Evolutionary conservation across 2,888 invertebrate species (phyloP).

Genomic region (Sympetrum striolatum): DNA sequence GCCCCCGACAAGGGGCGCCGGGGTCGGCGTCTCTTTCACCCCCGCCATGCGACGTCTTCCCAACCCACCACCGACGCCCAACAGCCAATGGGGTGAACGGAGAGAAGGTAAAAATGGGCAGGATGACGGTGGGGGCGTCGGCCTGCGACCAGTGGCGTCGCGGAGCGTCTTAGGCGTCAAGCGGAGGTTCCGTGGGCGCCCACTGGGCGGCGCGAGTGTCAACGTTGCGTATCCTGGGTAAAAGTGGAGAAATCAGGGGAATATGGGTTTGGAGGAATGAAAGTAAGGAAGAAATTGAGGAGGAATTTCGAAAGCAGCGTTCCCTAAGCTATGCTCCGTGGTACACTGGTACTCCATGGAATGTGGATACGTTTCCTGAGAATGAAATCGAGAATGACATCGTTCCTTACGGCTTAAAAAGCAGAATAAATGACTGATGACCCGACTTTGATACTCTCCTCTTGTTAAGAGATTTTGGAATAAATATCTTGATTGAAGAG

Average conservation of each 20-base stretch:
- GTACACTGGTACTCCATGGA: too few relatives aligned
- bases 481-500: too few relatives aligned
- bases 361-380: too few relatives aligned
- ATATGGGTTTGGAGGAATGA: background rate
- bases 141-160: background rate
- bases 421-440: too few relatives aligned
- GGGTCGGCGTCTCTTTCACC: slow-evolving; percentile 47
- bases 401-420: too few relatives aligned
- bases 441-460: too few relatives aligned
- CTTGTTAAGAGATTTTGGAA: too few relatives aligned
- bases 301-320: background rate
- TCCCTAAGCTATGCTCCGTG: too few relatives aligned
- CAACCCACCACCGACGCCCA: background rate
- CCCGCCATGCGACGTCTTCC: slow-evolving; percentile 17
- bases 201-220: slow-evolving; percentile 16
- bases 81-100: slow-evolving; percentile 26
- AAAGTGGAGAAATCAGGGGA: background rate
- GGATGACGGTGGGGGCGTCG: slow-evolving; percentile 6
- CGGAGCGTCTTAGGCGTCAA: background rate
- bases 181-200: background rate
- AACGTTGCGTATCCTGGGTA: background rate
- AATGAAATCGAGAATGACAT: too few relatives aligned
- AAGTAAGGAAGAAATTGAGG: background rate
- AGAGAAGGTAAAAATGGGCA: background rate
- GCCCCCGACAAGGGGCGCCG: slow-evolving; percentile 47